Evolutionary conservation across 2,113 vertebrate species (phyloP).

Genomic region (Colossoma macropomum): DNA sequence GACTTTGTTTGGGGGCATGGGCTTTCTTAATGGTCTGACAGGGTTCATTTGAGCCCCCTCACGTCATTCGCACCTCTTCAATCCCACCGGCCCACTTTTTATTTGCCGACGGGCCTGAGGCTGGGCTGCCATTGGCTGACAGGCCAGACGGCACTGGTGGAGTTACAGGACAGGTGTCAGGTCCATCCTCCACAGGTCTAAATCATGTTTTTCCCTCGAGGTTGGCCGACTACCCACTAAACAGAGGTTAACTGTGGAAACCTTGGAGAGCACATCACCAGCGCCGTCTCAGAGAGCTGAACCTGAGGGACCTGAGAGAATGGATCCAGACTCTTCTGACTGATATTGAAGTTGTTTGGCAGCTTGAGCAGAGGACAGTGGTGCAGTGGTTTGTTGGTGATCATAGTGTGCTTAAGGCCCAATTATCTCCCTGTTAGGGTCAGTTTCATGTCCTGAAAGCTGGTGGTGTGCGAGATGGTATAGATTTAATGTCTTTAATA

Average conservation of each 20-base stretch:
- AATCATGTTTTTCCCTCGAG: conserved; percentile 37
- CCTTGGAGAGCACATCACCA: conserved; percentile 38
- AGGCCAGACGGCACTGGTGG: conserved; percentile 14
- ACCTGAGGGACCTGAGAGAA: conserved; percentile 18
- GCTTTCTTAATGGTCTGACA: conserved; percentile 33
- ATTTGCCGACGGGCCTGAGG: neutral
- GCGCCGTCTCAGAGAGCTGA: conserved; percentile 27
- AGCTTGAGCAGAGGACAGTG: conserved; percentile 8
- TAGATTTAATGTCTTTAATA: neutral
- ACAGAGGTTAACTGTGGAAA: conserved; percentile 52
- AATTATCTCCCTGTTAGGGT: conserved; percentile 24
- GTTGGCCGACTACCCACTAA: conserved; percentile 43
- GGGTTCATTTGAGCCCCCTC: conserved; percentile 24
- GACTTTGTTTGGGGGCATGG: conserved; percentile 45
- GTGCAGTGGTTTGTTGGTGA: conserved; percentile 28
- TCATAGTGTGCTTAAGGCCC: conserved; percentile 37
- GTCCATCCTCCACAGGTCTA: conserved; percentile 36
- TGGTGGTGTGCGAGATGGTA: neutral
- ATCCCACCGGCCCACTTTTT: conserved; percentile 32
- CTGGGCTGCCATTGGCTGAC: conserved; percentile 37
- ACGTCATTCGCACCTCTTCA: conserved; percentile 16
- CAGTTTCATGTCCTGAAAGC: conserved; percentile 26
- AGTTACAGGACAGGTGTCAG: conserved; percentile 58
- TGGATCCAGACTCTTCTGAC: neutral
- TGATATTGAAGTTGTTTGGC: conserved; percentile 35